phyloP scores from a whole-genome alignment of 1,140 invertebrate genomes.

The Gerris buenoi region DNA sequence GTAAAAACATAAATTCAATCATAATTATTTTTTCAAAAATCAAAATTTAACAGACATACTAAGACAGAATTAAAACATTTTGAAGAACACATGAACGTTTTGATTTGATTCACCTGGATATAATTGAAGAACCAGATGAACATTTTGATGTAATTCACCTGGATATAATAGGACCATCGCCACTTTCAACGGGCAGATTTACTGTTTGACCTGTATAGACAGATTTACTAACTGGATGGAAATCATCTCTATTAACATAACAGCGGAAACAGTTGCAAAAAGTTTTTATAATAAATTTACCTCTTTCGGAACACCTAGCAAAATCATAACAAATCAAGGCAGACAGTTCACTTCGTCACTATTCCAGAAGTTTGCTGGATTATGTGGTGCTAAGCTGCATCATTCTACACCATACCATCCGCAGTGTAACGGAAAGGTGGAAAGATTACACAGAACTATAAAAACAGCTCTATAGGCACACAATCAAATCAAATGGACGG shows the following conservation, averaged over 20 bases:
- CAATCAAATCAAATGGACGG: too few relatives aligned
- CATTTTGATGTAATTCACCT: conserved; percentile 33
- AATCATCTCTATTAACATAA: conserved; percentile 31
- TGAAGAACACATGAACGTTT: too few relatives aligned
- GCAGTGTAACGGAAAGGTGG: neutral
- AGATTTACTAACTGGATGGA: conserved; percentile 20
- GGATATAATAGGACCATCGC: conserved; percentile 32
- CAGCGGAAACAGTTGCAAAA: conserved; percentile 26
- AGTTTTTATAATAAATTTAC: conserved; percentile 23
- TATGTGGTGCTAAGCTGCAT: neutral
- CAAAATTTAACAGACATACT: neutral
- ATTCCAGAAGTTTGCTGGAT: neutral
- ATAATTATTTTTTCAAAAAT: neutral
- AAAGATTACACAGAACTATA: neutral
- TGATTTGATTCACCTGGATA: too few relatives aligned
- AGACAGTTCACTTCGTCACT: conserved; percentile 24
- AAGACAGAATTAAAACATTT: neutral
- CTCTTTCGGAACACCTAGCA: conserved; percentile 23
- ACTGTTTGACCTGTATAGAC: conserved; percentile 30
- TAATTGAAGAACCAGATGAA: conserved; percentile 16
- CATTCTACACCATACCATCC: neutral
- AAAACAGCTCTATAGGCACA: too few relatives aligned
- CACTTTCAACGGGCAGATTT: conserved; percentile 21
- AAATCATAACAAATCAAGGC: conserved; percentile 26
- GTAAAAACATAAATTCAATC: neutral